Conservation (phyloP, 2,797 vertebrate species). For the Clarias laeviceps region DNA sequence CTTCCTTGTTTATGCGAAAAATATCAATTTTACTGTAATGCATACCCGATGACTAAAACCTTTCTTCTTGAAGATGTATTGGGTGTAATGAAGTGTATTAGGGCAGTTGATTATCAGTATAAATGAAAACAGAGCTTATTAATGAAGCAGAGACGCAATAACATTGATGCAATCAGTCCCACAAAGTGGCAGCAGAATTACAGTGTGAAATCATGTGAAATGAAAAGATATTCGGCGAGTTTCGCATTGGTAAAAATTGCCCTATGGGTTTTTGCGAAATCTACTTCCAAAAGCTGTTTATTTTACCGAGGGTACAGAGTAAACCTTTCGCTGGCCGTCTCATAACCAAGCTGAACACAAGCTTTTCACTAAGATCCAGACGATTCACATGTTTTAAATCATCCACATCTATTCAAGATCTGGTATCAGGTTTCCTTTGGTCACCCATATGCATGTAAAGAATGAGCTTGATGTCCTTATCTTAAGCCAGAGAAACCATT, state of each 20-base stretch:
- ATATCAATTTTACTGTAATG: not conserved
- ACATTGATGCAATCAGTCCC: not conserved
- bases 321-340: not conserved
- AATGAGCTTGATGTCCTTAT: not conserved
- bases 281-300: not conserved
- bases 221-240: not conserved
- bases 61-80: not conserved
- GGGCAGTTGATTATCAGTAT: not conserved
- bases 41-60: not conserved
- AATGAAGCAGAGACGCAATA: not conserved
- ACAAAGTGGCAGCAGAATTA: not conserved
- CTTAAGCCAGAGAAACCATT: not conserved
- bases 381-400: conserved; percentile 15
- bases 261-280: not conserved
- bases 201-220: not conserved
- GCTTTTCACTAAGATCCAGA: not conserved
- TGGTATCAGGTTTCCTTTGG: conserved; percentile 1
- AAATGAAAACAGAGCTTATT: not conserved
- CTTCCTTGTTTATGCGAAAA: not conserved
- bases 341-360: not conserved
- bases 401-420: not conserved
- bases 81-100: not conserved
- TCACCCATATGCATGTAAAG: not conserved
- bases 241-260: not conserved
- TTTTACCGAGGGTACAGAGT: not conserved